These are phyloP conservation scores for Heliconius sara DNA, from an alignment of 2,888 invertebrate species.

Conservation along the genomic window DNA sequence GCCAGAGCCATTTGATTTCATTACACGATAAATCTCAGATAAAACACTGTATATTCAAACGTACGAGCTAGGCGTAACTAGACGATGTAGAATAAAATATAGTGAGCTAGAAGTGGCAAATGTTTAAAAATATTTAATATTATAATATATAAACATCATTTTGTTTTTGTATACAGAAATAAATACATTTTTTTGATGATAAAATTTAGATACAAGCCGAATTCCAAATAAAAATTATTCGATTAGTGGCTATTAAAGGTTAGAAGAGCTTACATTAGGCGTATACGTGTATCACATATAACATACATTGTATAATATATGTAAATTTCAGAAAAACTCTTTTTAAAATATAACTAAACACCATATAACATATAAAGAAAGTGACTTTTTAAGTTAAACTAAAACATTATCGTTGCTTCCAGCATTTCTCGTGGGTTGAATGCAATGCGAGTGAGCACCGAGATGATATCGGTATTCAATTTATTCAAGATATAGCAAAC, in stretches of 20 bases:
- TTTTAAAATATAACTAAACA: too few relatives aligned
- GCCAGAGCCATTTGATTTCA: slow-evolving; percentile 42
- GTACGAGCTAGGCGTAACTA: slow-evolving; percentile 21
- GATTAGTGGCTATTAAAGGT: too few relatives aligned
- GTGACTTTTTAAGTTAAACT: not conserved
- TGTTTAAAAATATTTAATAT: not conserved
- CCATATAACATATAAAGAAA: not conserved
- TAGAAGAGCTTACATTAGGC: too few relatives aligned
- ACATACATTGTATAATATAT: too few relatives aligned
- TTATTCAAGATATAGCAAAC: slow-evolving; percentile 37
- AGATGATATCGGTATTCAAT: slow-evolving; percentile 41
- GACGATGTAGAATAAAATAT: slow-evolving; percentile 11
- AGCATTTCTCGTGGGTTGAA: slow-evolving; percentile 3
- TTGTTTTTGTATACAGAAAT: not conserved
- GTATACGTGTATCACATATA: too few relatives aligned
- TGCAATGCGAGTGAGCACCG: slow-evolving; percentile 28
- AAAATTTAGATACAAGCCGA: too few relatives aligned
- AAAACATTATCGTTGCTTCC: slow-evolving; percentile 1
- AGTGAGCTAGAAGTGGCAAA: not conserved
- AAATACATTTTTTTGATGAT: too few relatives aligned
- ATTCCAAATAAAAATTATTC: too few relatives aligned
- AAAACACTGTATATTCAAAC: slow-evolving; percentile 43
- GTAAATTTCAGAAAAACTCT: too few relatives aligned
- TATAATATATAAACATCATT: not conserved
- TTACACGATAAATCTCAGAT: slow-evolving; percentile 42